Percentiles rank a stretch among this genome's conserved stretches.
Conservation (phyloP, 2,888 invertebrate species). For the Morpho achilles region DNA sequence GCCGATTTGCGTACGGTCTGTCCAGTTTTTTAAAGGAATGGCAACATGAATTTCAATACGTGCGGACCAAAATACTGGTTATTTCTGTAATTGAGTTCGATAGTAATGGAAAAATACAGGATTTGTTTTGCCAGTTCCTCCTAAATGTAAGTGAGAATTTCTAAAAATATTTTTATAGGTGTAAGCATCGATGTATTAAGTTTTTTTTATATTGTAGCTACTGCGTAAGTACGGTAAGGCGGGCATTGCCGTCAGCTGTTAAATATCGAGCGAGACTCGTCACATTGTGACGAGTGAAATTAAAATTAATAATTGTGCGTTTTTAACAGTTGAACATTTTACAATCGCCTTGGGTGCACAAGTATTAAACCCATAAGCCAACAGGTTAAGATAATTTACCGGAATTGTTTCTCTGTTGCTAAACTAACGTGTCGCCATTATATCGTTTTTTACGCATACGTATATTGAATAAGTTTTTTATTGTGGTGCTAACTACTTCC, state of each 20-base stretch:
- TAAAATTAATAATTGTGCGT: slow-evolving; percentile 3
- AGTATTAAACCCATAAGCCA: slow-evolving; percentile 51
- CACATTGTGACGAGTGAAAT: slow-evolving; percentile 10
- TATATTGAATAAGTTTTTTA: slow-evolving; percentile 54
- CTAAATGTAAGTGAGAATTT: slow-evolving; percentile 78
- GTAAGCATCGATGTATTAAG: slow-evolving; percentile 74
- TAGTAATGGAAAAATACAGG: slow-evolving; percentile 57
- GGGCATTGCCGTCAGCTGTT: slow-evolving; percentile 8
- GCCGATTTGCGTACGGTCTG: slow-evolving; percentile 59
- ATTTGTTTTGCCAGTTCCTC: slow-evolving; percentile 79
- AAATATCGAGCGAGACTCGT: slow-evolving; percentile 10
- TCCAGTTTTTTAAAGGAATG: slow-evolving; percentile 70
- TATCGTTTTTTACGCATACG: slow-evolving; percentile 47
- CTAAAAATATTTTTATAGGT: slow-evolving; percentile 74
- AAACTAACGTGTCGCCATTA: slow-evolving; percentile 46
- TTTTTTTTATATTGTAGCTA: slow-evolving; percentile 58
- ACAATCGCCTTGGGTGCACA: slow-evolving; percentile 36
- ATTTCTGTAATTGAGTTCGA: slow-evolving; percentile 46
- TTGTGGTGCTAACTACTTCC: slow-evolving; percentile 63
- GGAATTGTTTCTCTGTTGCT: slow-evolving; percentile 32
- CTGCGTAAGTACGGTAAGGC: slow-evolving; percentile 46
- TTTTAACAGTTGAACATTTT: slow-evolving; percentile 12
- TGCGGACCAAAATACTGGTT: slow-evolving; percentile 67
- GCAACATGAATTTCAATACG: slow-evolving; percentile 67
- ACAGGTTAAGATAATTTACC: slow-evolving; percentile 37